Evolutionary conservation across 1,140 invertebrate species (phyloP), one percentile per base, ranked within the genome.

Genomic region (Goniozus legneri): DNA sequence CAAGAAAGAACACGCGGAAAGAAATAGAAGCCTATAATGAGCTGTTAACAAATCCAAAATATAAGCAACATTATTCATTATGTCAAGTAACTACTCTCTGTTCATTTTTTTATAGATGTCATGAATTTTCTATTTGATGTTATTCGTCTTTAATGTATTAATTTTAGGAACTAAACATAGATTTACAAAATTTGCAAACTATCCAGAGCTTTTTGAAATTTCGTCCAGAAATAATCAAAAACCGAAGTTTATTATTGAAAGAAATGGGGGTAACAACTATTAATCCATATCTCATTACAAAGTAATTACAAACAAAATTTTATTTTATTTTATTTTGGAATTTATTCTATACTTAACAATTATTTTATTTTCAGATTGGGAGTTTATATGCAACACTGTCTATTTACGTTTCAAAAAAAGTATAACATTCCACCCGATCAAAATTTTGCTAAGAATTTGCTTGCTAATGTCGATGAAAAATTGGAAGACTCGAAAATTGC

Each of bases 231-330:
- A 0, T 40, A 6, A 3, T 65, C 3, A 50, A 37, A 8, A 43
- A 64, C 13, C 57, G 47, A 45, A 60, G 62, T 20, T 40, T 44
- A 42, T 16, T 64, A 16, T 30, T 65, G 6, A 44, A 62, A 22
- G 63, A 65, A 35, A 13, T 65, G 2, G 63, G 63, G 3, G 20
- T 60, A 1, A 16, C 45, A 14, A 37, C 35, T 16, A 1, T 60
- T 14, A 1, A 34, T 21, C 3, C 47, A n/a, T 0, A 12, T 8
- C 6, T 51, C 2, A 31, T 60, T 32, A 1, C 0, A 6, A 32
- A 32, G 58, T 61, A 54, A 6, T 33, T 43, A 20, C 13, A 31
- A 22, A n/a, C 8, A 19, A 34, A 43, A 12, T 21, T 15, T 21
- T 40, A 14, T 24, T 36, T 43, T 3, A 43, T 16, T 21, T 33